Percentiles rank a stretch among this genome's conserved stretches.
phyloP scores from a whole-genome alignment of 2,888 invertebrate species.

The Tromatobia lineatoria region DNA sequence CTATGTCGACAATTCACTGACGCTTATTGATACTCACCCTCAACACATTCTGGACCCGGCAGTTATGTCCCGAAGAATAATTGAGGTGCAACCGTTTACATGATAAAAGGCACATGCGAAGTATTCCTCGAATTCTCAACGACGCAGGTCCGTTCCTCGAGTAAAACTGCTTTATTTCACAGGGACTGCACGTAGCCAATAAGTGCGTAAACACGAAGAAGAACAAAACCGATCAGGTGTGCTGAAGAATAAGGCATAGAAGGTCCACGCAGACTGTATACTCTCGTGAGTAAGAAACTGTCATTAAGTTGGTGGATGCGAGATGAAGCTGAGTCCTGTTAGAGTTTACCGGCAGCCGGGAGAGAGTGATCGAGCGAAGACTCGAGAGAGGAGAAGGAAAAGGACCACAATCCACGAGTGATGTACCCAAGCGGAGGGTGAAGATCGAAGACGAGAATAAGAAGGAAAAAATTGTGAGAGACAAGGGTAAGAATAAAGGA shows the following conservation, averaged over 20 bases:
- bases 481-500: constrained; percentile 28
- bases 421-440: constrained; percentile 20
- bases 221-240: constrained; percentile 68
- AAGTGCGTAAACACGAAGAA: constrained; percentile 34
- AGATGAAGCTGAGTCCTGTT: constrained; percentile 44
- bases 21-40: background rate
- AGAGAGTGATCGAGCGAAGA: constrained; percentile 43
- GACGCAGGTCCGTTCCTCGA: constrained; percentile 63
- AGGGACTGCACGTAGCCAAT: constrained; percentile 30
- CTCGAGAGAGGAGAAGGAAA: constrained; percentile 21
- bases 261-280: constrained; percentile 52
- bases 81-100: constrained; percentile 71
- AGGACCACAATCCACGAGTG: constrained; percentile 32
- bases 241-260: constrained; percentile 45
- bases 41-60: background rate
- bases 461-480: constrained; percentile 3
- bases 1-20: background rate
- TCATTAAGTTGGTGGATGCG: constrained; percentile 71
- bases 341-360: constrained; percentile 28
- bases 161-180: constrained; percentile 24
- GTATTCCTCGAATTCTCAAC: constrained; percentile 73
- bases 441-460: constrained; percentile 39
- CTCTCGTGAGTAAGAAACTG: constrained; percentile 71
- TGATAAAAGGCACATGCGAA: constrained; percentile 74
- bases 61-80: constrained; percentile 23